Percentiles rank a stretch among this genome's conserved stretches.
Conservation (phyloP, 2,888 invertebrate species). For the Tyria jacobaeae region DNA sequence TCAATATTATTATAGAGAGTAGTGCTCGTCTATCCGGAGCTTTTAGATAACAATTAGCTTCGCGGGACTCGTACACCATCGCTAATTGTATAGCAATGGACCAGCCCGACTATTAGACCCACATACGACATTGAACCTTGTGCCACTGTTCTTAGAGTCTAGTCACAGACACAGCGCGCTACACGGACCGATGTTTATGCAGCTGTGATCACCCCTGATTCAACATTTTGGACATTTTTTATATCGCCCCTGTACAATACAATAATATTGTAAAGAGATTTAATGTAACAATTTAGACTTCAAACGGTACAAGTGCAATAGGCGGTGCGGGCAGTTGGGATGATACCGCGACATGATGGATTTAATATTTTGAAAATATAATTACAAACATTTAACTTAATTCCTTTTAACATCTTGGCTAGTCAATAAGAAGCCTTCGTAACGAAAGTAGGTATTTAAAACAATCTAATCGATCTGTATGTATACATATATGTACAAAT, state of each 20-base stretch:
- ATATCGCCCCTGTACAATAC: slow-evolving; percentile 65
- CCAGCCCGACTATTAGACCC: background rate
- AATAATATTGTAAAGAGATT: slow-evolving; percentile 77
- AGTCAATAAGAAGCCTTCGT: background rate
- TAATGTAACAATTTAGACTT: slow-evolving; percentile 70
- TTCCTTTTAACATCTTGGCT: background rate
- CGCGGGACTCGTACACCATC: slow-evolving; percentile 13
- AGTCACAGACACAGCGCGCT: too few relatives aligned
- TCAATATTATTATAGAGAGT: slow-evolving; percentile 54
- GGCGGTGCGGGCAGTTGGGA: background rate
- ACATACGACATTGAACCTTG: background rate
- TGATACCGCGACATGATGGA: background rate
- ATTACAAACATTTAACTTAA: too few relatives aligned
- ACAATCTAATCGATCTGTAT: too few relatives aligned
- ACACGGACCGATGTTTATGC: slow-evolving; percentile 47
- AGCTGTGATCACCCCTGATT: slow-evolving; percentile 48
- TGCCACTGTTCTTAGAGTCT: background rate
- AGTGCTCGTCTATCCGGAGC: slow-evolving; percentile 11
- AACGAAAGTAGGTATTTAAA: background rate
- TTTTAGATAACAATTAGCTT: slow-evolving; percentile 40
- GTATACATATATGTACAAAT: too few relatives aligned
- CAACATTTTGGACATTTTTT: slow-evolving; percentile 35
- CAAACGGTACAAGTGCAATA: slow-evolving; percentile 53
- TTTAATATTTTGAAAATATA: background rate
- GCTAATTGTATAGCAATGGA: slow-evolving; percentile 19